Base-by-base conservation (phyloP, 2,113 vertebrate species). In the Heliornis fulica region DNA sequence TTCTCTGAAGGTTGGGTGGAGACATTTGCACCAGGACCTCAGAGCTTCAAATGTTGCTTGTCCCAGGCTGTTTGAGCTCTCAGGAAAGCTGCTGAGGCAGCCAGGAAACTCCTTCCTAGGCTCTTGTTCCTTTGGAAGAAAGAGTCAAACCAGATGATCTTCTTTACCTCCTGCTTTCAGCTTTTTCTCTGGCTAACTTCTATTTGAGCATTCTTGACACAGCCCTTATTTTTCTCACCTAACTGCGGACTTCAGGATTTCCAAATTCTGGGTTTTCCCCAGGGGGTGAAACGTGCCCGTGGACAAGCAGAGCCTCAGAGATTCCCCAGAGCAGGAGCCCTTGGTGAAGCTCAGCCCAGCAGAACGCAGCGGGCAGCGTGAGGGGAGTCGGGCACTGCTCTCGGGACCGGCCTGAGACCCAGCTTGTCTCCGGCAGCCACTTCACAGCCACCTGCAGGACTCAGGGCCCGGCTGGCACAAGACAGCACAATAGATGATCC, bases 361-460 rank as follows among this genome's bases (percentile, higher is more conserved):
- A 64, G 68, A 88, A 10, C 16, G 48, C 18, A 22, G 64, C 3
- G 2, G 51, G 34, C 31, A 36, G 15, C 4, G 11, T 23, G 36
- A 70, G 51, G 11, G 43, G 13, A 9, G 7, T 5, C 5, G 54
- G 59, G 22, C 7, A 17, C 14, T n/a, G n/a, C n/a, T n/a, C n/a
- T n/a, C n/a, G n/a, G n/a, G n/a, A n/a, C n/a, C n/a, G n/a, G n/a
- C n/a, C n/a, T n/a, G n/a, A n/a, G n/a, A n/a, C 38, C 34, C 2
- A 3, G 8, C 13, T 11, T 29, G 14, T 34, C 20, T 63, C 34
- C 3, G 3, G 28, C 20, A 46, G 22, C 1, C 5, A 21, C 11
- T 34, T 15, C 2, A 4, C 10, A 53, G 50, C 63, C 8, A 2
- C 46, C 50, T 48, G 50, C 28, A 38, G 1, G 1, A 43, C 53